Evolutionary conservation across 1,140 invertebrate genomes (phyloP), one percentile per base, ranked within the genome.

Genomic region (Achroia grisella): DNA sequence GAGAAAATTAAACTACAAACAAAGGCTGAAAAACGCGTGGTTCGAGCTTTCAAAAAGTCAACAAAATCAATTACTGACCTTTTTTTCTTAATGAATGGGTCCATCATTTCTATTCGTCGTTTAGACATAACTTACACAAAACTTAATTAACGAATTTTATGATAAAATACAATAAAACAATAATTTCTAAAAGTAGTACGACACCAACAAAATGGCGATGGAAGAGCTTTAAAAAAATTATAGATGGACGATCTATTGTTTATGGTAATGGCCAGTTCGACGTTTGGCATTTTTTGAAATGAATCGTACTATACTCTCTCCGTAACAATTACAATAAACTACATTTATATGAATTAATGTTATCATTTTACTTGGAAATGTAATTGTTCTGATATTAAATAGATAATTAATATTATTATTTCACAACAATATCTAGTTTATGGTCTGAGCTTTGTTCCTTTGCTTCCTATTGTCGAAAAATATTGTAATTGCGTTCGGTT

Each of bases 81-180:
- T 84, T 90, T 92, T 68, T 90, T 89, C 66, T 94, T 94, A 42
- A 93, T 87, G 74, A 93, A 94, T 2, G 93, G 93, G 74, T 95
- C 93, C 54, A 92, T 88, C 15, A 94, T 91, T 87, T 95, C 93
- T 64, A 95, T 94, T 68, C 93, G 89, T 54, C 93, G 87, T 74
- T 94, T 95, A 11, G 93, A 94, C 93, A 95, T 59, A 53, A 62
- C 56, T 68, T 62, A 67, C 66, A 70, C 43, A 78, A 62, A 54
- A 61, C 51, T 12, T 37, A 49, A 33, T 10, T 13, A 42, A 54
- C 63, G 43, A 52, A 48, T 44, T 62, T 58, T 23, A 53, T 49
- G 48, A 49, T 48, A 64, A 57, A 65, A 59, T 62, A 54, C 51
- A 46, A 46, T 28, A 29, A 61, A 53, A 65, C 67, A 62, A 30